Evolutionary conservation across 2,113 vertebrate species (phyloP), one percentile per base, ranked within the genome.

Genomic region (Emydura subglobosa): DNA sequence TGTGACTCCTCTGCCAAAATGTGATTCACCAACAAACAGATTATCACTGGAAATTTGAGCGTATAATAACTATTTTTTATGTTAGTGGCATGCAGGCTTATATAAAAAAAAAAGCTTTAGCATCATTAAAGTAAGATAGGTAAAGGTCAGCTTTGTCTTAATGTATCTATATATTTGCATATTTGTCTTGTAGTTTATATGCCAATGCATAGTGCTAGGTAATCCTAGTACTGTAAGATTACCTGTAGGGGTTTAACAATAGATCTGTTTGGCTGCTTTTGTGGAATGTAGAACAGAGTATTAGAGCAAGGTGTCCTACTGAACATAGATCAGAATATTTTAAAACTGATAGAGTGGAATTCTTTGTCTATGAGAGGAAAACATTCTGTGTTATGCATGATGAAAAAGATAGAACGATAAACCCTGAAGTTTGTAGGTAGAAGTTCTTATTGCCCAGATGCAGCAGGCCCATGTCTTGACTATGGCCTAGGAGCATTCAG

Each of bases 61-160:
- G 6, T 61, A 79, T 93, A 88, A 1, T 2, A 3, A 53, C 53
- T 1, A 54, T 74, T 91, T 54, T 95, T 91, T 81, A 68, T 87
- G 74, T 3, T n/a, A 49, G 94, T 53, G 13, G 59, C 14, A 34
- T 34, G 31, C 13, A 61, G 27, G 31, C 16, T 65, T 16, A 65
- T 65, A 17, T 34, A 65, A 31, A 7, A 34, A 65, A 57, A 50
- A 61, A 65, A 34, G 59, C 16, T 14, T 65, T 34, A 61, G 29
- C 81, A 47, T 19, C 0, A 3, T 85, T 79, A 54, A 82, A 94
- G 1, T 79, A 74, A 24, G 39, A 57, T 34, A 34, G 3, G 74
- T 83, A 88, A 92, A 44, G 10, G 93, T 81, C 47, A 93, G 22
- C 91, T 95, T 79, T 74, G 39, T 74, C 68, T 74, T 24, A 74